phyloP scores from a whole-genome alignment of 2,888 invertebrate species.

The Caradrina clavipalpis region DNA sequence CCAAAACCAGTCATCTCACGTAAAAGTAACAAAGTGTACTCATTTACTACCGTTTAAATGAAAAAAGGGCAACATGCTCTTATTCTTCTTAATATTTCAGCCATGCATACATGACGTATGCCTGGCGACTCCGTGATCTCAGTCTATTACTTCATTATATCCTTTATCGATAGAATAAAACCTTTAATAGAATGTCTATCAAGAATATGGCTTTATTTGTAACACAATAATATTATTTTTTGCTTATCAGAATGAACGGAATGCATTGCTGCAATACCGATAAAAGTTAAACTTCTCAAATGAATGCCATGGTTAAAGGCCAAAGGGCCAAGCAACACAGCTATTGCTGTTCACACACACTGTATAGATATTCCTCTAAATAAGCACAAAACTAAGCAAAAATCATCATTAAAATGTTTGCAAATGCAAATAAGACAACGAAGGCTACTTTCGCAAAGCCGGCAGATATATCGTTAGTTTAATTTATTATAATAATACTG shows the following conservation, averaged over 20 bases:
- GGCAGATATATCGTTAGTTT: conserved; percentile 21
- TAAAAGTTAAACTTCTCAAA: no score
- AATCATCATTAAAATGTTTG: not conserved
- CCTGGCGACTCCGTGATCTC: no score
- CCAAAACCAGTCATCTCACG: no score
- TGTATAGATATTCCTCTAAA: no score
- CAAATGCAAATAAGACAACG: conserved; percentile 16
- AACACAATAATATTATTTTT: not conserved
- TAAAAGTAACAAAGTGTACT: no score
- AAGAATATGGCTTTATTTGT: conserved; percentile 1
- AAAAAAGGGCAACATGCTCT: no score
- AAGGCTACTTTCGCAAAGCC: conserved; percentile 46
- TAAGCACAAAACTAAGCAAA: not conserved
- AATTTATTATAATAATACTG: conserved; percentile 38
- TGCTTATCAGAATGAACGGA: not conserved
- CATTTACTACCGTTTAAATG: no score
- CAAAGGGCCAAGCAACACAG: no score
- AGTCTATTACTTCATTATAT: conserved; percentile 12
- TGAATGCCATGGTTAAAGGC: no score
- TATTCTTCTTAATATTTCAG: no score
- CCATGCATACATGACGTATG: no score
- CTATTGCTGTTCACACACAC: no score
- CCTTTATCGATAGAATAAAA: not conserved
- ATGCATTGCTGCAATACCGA: not conserved
- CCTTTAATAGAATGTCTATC: not conserved